Evolutionary conservation across 2,888 invertebrate species (phyloP).

Genomic region (Apoda limacodes): DNA sequence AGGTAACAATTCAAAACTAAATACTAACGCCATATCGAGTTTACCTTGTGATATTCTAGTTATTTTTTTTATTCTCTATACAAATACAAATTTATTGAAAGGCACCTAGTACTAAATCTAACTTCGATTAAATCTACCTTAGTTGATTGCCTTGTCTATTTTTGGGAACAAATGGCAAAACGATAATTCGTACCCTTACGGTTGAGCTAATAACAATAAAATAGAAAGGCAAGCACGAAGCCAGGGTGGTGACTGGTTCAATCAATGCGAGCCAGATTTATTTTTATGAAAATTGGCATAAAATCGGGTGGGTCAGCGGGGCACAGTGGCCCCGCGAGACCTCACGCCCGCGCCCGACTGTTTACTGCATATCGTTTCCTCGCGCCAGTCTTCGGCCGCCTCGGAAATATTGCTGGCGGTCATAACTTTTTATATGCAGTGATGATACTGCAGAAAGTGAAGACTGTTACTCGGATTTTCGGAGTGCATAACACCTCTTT

Average conservation of each 20-base stretch:
- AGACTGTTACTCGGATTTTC: slow-evolving; percentile 29
- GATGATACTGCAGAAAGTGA: slow-evolving; percentile 68
- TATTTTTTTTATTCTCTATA: no score
- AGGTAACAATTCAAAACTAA: no score
- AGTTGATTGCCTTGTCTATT: slow-evolving; percentile 36
- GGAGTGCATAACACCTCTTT: slow-evolving; percentile 28
- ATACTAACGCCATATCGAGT: no score
- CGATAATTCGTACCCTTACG: slow-evolving; percentile 66
- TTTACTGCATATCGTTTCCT: slow-evolving; percentile 71
- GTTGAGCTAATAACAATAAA: slow-evolving; percentile 67
- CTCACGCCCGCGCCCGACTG: slow-evolving; percentile 66
- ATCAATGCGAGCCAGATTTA: slow-evolving; percentile 67
- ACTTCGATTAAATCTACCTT: no score
- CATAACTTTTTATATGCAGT: slow-evolving; percentile 70
- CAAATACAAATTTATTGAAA: no score
- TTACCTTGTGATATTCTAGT: no score
- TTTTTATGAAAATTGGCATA: slow-evolving; percentile 72
- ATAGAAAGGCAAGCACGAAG: slow-evolving; percentile 62
- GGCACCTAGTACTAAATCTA: no score
- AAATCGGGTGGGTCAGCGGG: slow-evolving; percentile 63
- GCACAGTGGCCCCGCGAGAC: slow-evolving; percentile 60
- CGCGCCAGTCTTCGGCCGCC: slow-evolving; percentile 30
- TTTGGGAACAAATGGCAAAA: slow-evolving; percentile 61
- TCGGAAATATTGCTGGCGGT: slow-evolving; percentile 64
- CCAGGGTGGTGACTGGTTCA: slow-evolving; percentile 63